Conservation (phyloP, 2,113 vertebrate species). For the Morone chrysops region DNA sequence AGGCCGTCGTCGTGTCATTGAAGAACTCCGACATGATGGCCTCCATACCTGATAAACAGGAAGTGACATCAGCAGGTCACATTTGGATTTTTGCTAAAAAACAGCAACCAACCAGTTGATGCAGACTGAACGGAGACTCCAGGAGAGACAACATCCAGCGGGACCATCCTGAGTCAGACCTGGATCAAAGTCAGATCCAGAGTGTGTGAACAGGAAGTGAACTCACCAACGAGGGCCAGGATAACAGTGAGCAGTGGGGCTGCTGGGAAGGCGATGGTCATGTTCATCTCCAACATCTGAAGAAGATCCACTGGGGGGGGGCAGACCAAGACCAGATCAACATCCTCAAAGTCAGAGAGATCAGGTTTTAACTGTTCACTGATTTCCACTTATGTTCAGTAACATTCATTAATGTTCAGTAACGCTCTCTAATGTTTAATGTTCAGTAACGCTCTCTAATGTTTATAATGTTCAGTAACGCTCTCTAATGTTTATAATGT, state of each 20-base stretch:
- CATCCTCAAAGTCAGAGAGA: not conserved
- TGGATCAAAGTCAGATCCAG: not conserved
- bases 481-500: no score
- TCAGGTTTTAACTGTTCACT: no score
- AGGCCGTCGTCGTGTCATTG: slow-evolving; percentile 97
- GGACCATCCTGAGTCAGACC: not conserved
- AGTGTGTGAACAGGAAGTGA: not conserved
- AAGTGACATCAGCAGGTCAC: slow-evolving; percentile 33
- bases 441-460: no score
- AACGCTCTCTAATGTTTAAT: no score
- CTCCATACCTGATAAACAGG: slow-evolving; percentile 90
- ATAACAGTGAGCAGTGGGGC: slow-evolving; percentile 98
- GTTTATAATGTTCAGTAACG: no score
- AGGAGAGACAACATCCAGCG: no score
- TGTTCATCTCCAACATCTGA: slow-evolving; percentile 99
- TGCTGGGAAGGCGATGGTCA: slow-evolving; percentile 98
- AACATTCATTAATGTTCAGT: no score
- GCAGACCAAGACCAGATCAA: slow-evolving; percentile 23
- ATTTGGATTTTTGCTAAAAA: not conserved
- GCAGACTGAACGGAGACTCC: not conserved
- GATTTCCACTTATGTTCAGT: no score
- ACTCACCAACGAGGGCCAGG: slow-evolving; percentile 95
- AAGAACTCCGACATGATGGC: slow-evolving; percentile 99
- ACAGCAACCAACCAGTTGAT: not conserved
- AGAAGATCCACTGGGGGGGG: slow-evolving; percentile 92